Percentiles rank a stretch among this genome's conserved stretches.
Conservation (phyloP, 2,113 vertebrate genomes). For the cat (Felis catus) region DNA sequence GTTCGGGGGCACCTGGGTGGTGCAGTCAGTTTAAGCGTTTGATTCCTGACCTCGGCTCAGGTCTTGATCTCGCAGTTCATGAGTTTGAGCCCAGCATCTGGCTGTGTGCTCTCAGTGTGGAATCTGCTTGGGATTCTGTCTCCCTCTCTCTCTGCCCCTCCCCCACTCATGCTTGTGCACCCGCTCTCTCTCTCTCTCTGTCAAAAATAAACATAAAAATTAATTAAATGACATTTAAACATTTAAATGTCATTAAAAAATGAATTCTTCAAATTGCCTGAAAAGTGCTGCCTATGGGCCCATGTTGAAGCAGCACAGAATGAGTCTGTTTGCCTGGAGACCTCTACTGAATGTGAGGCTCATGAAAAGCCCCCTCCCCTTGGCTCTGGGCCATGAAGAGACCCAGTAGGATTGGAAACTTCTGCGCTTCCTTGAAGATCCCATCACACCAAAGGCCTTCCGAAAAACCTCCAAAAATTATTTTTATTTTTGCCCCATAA, state of each 20-base stretch:
- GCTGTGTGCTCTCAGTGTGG: too few species aligned
- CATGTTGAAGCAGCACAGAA: background rate
- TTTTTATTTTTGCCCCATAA: background rate
- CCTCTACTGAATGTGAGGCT: background rate
- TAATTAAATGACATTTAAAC: too few species aligned
- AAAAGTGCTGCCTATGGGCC: background rate
- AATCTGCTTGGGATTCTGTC: too few species aligned
- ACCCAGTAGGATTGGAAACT: background rate
- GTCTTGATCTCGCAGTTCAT: too few species aligned
- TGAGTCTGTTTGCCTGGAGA: background rate
- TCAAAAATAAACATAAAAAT: too few species aligned
- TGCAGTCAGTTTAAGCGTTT: too few species aligned
- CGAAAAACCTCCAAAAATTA: background rate
- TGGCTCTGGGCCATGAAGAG: background rate
- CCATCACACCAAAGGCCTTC: background rate
- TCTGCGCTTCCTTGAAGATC: background rate
- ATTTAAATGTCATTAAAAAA: too few species aligned
- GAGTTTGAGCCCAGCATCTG: too few species aligned
- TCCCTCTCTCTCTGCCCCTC: too few species aligned
- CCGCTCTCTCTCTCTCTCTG: accelerated
- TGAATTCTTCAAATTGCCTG: background rate
- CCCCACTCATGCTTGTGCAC: too few species aligned
- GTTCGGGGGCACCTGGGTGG: too few species aligned
- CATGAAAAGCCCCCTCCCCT: background rate
- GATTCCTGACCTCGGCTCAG: too few species aligned